phyloP scores from a whole-genome alignment of 2,113 vertebrate species.

The Cololabis saira region DNA sequence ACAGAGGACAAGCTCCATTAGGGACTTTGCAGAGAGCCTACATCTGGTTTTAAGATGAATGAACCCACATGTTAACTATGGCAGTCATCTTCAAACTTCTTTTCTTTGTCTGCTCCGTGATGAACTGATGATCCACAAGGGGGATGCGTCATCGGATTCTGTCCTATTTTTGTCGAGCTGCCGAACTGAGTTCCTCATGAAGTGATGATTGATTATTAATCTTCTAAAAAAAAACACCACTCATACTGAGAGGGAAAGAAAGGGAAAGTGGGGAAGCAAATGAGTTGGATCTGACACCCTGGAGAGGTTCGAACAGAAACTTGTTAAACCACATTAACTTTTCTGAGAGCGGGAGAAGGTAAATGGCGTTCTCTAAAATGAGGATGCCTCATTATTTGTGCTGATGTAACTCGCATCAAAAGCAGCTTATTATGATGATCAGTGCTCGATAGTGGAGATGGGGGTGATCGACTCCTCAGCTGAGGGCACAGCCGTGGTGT shows the following conservation, averaged over 20 bases:
- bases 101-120: constrained; percentile 8
- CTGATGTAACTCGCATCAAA: constrained; percentile 69
- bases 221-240: constrained; percentile 37
- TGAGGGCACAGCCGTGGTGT: constrained; percentile 57
- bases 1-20: constrained; percentile 8
- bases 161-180: constrained; percentile 34
- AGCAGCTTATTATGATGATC: constrained; percentile 80
- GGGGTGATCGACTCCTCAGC: constrained; percentile 73
- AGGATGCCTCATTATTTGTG: constrained; percentile 75
- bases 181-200: constrained; percentile 29
- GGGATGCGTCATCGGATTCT: constrained; percentile 13
- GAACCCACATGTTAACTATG: constrained; percentile 3
- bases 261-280: constrained; percentile 16
- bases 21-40: constrained; percentile 8
- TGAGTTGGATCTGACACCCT: constrained; percentile 38
- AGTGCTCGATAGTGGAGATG: constrained; percentile 69
- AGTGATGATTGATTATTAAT: constrained; percentile 43
- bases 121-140: constrained; percentile 24
- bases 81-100: constrained; percentile 39
- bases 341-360: constrained; percentile 47
- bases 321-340: constrained; percentile 62
- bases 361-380: constrained; percentile 59
- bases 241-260: constrained; percentile 21
- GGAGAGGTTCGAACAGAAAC: constrained; percentile 40
- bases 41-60: constrained; percentile 30